These are phyloP conservation scores for Troides oblongomaculatus DNA, from an alignment of 2,888 invertebrate species.

Conservation along the genomic window DNA sequence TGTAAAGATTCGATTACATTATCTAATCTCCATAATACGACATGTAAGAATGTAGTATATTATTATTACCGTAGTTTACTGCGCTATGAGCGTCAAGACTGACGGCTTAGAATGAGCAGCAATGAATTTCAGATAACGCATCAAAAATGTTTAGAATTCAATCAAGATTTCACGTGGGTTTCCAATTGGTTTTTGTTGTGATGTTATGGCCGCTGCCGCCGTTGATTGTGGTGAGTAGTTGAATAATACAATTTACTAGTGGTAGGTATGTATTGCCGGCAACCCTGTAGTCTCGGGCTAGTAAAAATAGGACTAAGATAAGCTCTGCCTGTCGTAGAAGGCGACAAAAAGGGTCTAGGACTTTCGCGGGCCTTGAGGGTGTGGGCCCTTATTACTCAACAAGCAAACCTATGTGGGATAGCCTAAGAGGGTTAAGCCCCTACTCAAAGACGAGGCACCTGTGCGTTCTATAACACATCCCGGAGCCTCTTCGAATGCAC, in stretches of 20 bases:
- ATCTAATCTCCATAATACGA: constrained; percentile 47
- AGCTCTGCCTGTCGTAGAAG: too few relatives aligned
- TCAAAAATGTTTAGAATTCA: constrained; percentile 63
- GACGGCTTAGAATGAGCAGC: constrained; percentile 40
- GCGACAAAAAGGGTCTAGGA: too few relatives aligned
- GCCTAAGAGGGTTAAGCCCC: too few relatives aligned
- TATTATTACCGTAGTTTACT: constrained; percentile 46
- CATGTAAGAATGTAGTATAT: constrained; percentile 50
- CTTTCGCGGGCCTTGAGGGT: too few relatives aligned
- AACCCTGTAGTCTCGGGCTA: too few relatives aligned
- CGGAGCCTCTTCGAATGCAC: too few relatives aligned
- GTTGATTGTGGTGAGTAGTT: constrained; percentile 8
- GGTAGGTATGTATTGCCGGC: too few relatives aligned
- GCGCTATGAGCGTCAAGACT: constrained; percentile 46
- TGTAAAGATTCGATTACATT: constrained; percentile 36
- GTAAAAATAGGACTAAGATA: too few relatives aligned
- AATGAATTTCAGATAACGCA: constrained; percentile 53
- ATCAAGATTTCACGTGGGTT: constrained; percentile 57
- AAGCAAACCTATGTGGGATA: too few relatives aligned
- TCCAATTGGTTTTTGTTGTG: constrained; percentile 61
- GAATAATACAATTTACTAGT: neutral
- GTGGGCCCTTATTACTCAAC: too few relatives aligned
- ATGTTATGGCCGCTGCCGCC: constrained; percentile 40
- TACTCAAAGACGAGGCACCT: too few relatives aligned
- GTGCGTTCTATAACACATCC: too few relatives aligned